Evolutionary conservation across 2,797 vertebrate genomes (phyloP).

Genomic region (Malacoraja senta): DNA sequence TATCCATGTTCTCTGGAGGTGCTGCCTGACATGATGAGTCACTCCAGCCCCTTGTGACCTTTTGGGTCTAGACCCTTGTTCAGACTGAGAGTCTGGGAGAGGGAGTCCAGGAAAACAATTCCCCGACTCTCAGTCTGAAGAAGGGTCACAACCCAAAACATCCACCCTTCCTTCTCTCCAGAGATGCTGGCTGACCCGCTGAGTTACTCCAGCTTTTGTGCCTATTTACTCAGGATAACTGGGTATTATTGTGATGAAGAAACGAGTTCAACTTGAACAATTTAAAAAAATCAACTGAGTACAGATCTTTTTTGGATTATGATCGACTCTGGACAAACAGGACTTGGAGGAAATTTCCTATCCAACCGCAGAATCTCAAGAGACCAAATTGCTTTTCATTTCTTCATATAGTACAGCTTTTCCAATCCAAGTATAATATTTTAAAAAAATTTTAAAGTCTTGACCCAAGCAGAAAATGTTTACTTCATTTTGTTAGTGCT

Average conservation of each 20-base stretch:
- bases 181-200: too few relatives aligned
- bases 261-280: not conserved
- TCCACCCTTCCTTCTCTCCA: too few relatives aligned
- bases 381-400: not conserved
- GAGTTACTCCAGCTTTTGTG: too few relatives aligned
- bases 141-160: too few relatives aligned
- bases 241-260: not conserved
- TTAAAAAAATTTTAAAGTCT: not conserved
- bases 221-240: not conserved
- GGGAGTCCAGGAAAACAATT: too few relatives aligned
- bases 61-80: too few relatives aligned
- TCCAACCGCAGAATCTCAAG: not conserved
- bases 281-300: not conserved
- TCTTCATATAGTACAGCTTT: not conserved
- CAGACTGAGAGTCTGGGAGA: too few relatives aligned
- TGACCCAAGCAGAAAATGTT: not conserved
- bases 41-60: too few relatives aligned
- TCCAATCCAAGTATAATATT: constrained; percentile 11
- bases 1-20: too few relatives aligned
- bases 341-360: not conserved
- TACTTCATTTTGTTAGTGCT: not conserved
- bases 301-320: constrained; percentile 2
- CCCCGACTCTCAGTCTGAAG: too few relatives aligned
- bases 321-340: not conserved
- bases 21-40: too few relatives aligned